Conservation (phyloP, 2,797 vertebrate genomes). For the Phataginus tricuspis region DNA sequence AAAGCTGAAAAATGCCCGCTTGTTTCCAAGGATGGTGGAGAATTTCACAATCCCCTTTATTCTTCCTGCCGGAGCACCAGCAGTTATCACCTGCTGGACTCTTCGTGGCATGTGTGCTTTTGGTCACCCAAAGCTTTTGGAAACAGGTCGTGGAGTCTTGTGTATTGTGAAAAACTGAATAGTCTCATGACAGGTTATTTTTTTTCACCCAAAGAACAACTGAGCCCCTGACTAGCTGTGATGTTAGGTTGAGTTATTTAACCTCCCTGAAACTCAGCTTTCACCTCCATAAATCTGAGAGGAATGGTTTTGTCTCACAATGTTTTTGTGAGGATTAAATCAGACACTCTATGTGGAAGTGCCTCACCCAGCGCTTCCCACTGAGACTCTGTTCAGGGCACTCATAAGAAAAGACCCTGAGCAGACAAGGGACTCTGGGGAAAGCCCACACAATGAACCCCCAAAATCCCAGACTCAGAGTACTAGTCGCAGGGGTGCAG, state of each 20-base stretch:
- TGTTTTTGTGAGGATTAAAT: background rate
- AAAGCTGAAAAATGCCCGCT: background rate
- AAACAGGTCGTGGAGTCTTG: background rate
- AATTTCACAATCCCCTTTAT: constrained; percentile 11
- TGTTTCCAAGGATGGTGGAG: background rate
- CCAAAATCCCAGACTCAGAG: background rate
- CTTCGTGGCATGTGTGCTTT: background rate
- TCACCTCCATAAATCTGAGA: background rate
- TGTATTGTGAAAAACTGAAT: background rate
- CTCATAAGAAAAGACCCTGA: background rate
- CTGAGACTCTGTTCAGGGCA: background rate
- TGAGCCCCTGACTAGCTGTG: constrained; percentile 10
- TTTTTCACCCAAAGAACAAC: background rate
- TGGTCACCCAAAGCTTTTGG: background rate
- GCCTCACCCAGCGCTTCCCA: no score
- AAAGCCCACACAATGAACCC: background rate
- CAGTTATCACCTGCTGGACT: constrained; percentile 61
- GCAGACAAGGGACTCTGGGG: no score
- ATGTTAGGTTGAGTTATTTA: constrained; percentile 32
- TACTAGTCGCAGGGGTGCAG: no score
- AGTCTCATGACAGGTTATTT: background rate
- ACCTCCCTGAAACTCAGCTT: background rate
- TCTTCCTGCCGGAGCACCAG: constrained; percentile 29
- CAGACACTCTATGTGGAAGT: background rate
- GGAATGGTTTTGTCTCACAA: background rate